phyloP scores from a whole-genome alignment of 1,140 invertebrate species.

The Melanaphis sacchari region DNA sequence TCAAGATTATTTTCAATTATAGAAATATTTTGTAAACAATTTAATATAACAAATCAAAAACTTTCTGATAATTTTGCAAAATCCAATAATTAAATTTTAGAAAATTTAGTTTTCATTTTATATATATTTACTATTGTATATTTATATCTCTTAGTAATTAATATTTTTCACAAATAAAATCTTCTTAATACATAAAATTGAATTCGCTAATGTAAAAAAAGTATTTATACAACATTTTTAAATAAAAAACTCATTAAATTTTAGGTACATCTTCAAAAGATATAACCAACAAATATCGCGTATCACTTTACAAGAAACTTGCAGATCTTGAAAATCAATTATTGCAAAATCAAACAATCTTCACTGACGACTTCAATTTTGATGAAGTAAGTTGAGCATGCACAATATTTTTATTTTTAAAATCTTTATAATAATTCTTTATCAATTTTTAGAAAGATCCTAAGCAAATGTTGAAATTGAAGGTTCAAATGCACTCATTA shows the following conservation, averaged over 20 bases:
- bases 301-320: not conserved
- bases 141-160: not conserved
- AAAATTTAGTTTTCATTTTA: not conserved
- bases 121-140: too few species aligned
- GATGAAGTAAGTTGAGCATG: not conserved
- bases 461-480: not conserved
- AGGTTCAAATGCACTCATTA: not conserved
- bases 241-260: not conserved
- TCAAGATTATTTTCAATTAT: too few species aligned
- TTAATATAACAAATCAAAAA: too few species aligned
- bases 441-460: not conserved
- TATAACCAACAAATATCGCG: not conserved
- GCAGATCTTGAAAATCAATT: conserved; percentile 7
- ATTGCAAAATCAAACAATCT: not conserved
- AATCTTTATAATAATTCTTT: not conserved
- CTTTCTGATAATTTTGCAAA: too few species aligned
- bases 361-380: not conserved
- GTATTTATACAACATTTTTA: not conserved
- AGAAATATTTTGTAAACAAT: too few species aligned
- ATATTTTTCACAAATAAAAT: not conserved
- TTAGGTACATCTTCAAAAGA: not conserved
- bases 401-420: not conserved
- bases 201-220: not conserved
- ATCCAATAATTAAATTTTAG: not conserved
- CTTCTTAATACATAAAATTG: not conserved